Conservation (phyloP, 2,797 vertebrate genomes). For the Labroides dimidiatus region DNA sequence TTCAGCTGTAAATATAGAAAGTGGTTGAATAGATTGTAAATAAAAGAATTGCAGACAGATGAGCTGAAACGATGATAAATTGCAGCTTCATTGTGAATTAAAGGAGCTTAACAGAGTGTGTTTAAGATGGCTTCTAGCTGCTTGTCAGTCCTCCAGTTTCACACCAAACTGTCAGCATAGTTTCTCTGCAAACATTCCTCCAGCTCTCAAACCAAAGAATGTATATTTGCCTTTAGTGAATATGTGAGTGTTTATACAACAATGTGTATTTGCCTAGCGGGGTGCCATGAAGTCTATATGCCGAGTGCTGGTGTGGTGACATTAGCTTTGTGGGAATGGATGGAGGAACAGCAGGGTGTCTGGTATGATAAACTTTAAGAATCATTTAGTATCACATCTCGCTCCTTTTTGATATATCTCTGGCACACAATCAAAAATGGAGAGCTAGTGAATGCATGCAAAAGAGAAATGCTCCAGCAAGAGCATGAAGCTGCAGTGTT, state of each 20-base stretch:
- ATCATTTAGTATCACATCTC: slow-evolving; percentile 45
- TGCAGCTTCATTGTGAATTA: background rate
- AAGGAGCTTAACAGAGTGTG: background rate
- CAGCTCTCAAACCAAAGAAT: slow-evolving; percentile 46
- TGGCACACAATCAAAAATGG: slow-evolving; percentile 3
- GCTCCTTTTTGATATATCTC: slow-evolving; percentile 26
- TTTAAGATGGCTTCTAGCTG: slow-evolving; percentile 7
- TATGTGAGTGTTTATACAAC: slow-evolving; percentile 63
- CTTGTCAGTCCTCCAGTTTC: slow-evolving; percentile 26
- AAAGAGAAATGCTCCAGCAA: slow-evolving; percentile 3
- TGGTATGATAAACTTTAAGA: slow-evolving; percentile 58
- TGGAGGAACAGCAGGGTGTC: slow-evolving; percentile 61
- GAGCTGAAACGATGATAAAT: background rate
- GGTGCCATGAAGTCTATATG: slow-evolving; percentile 64
- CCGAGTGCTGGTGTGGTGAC: slow-evolving; percentile 50
- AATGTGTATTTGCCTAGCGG: slow-evolving; percentile 74
- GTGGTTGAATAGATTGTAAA: background rate
- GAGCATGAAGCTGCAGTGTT: background rate
- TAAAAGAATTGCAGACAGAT: background rate
- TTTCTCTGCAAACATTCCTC: slow-evolving; percentile 64
- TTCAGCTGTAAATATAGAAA: background rate
- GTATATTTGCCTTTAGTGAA: slow-evolving; percentile 60
- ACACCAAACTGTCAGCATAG: slow-evolving; percentile 31
- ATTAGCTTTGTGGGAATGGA: slow-evolving; percentile 71
- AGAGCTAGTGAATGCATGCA: background rate